Conservation (phyloP, 1,140 invertebrate species). For the Onthophagus taurus region DNA sequence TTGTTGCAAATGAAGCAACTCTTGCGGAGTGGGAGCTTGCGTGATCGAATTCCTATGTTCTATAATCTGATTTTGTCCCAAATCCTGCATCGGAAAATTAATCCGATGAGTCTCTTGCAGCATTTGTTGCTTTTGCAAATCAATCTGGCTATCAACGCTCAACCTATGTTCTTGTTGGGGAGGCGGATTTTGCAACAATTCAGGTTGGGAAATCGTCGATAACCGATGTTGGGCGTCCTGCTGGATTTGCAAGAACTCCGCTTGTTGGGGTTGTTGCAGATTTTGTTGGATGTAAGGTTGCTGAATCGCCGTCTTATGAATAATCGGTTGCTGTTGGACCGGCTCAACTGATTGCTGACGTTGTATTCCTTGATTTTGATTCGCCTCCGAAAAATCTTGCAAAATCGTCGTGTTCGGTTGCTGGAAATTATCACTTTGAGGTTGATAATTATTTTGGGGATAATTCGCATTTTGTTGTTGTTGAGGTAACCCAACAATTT, state of each 20-base stretch:
- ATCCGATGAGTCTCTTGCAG: slow-evolving; percentile 17
- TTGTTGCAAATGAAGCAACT: slow-evolving; percentile 15
- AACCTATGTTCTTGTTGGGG: slow-evolving; percentile 26
- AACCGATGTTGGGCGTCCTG: slow-evolving; percentile 23
- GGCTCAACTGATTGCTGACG: slow-evolving; percentile 29
- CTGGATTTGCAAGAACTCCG: slow-evolving; percentile 27
- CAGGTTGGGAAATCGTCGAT: slow-evolving; percentile 31
- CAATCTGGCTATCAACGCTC: slow-evolving; percentile 33
- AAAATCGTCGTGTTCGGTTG: slow-evolving; percentile 20
- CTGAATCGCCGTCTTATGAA: slow-evolving; percentile 23
- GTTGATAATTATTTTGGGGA: slow-evolving; percentile 43
- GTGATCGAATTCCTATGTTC: slow-evolving; percentile 14
- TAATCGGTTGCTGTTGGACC: slow-evolving; percentile 29
- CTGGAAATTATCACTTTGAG: slow-evolving; percentile 30
- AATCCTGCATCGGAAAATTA: slow-evolving; percentile 12
- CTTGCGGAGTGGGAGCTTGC: slow-evolving; percentile 16
- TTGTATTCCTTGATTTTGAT: slow-evolving; percentile 17
- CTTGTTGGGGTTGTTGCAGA: slow-evolving; percentile 28
- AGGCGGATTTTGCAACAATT: slow-evolving; percentile 24
- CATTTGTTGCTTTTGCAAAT: slow-evolving; percentile 21
- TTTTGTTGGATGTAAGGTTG: slow-evolving; percentile 30
- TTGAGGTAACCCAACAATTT: slow-evolving; percentile 21
- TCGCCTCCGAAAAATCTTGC: slow-evolving; percentile 8
- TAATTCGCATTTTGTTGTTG: slow-evolving; percentile 6
- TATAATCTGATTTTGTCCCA: slow-evolving; percentile 15